phyloP scores from a whole-genome alignment of 2,113 vertebrate species.

The Hippocampus mohnikei region DNA sequence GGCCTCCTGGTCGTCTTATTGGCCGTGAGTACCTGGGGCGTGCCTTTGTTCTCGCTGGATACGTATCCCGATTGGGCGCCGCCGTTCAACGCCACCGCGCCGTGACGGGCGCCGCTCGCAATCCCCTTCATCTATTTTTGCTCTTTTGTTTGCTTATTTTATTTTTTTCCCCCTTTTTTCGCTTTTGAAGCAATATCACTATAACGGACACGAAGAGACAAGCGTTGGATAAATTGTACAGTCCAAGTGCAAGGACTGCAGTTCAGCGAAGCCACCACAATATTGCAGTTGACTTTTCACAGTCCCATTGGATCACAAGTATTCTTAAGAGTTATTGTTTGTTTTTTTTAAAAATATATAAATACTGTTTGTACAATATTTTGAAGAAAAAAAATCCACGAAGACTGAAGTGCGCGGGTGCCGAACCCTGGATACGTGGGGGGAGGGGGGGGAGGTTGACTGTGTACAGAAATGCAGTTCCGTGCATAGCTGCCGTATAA shows the following conservation, averaged over 20 bases:
- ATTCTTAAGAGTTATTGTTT: no score
- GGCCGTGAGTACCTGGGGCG: constrained; percentile 81
- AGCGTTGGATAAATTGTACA: not conserved
- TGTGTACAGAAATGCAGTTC: not conserved
- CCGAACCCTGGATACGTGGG: no score
- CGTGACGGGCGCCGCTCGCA: constrained; percentile 36
- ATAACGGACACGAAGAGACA: not conserved
- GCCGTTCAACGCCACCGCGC: constrained; percentile 63
- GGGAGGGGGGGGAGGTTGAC: no score
- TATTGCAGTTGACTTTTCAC: no score
- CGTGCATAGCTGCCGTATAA: no score
- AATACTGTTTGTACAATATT: no score
- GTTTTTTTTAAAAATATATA: no score
- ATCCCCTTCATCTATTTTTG: not conserved
- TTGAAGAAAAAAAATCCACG: no score
- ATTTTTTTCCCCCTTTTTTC: not conserved
- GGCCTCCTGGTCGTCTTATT: constrained; percentile 83
- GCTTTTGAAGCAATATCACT: not conserved
- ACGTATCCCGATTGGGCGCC: constrained; percentile 83
- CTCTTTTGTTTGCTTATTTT: not conserved
- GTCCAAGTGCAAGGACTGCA: not conserved
- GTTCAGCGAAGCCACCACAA: not conserved
- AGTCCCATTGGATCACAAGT: no score
- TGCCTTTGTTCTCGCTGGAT: constrained; percentile 79
- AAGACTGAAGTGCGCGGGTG: no score